Evolutionary conservation across 2,888 invertebrate genomes (phyloP), one percentile per base, ranked within the genome.

Genomic region (Tipula vernalis): DNA sequence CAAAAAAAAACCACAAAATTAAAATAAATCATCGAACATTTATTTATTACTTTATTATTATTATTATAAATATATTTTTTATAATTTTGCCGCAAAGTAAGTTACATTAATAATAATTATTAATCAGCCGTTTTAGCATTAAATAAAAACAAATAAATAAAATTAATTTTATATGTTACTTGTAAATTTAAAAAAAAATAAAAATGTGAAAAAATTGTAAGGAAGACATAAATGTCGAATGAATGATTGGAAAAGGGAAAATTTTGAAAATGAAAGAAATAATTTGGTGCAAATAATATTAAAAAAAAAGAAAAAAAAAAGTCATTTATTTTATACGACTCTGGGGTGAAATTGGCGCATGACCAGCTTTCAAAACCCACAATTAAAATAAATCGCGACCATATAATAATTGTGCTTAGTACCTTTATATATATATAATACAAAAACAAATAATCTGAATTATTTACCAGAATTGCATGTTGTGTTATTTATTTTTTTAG

Each of bases 11-110:
- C 2, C 6, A 18, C n/a, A 18, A 57, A 57, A 36, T 36, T 13
- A 85, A 85, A 5, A 85, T 41, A 85, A 85, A 39, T 85, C 84
- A 85, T 36, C 84, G 84, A 41, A 85, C 28, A 85, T 85, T 85
- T 15, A 71, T 71, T 71, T 71, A 71, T 28, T 71, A 71, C 71
- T 12, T 10, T 84, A 84, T 84, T 85, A 84, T 71, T 18, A 71
- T 51, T 51, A 57, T 57, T 57, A 57, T 8, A 71, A 10, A 71
- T 71, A 71, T 71, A 39, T 85, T 85, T 85, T 41, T 85, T 85
- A 85, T 85, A 41, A 85, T 85, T 85, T 36, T 39, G 84, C 41
- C 84, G 36, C 84, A 85, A 85, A 85, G 36, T 36, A 36, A 51
- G 15, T 28, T 51, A 15, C 15, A 71, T 85, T 36, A 36, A 85